A percentile compares a stretch with the other conserved stretches of the same genome.
These are phyloP conservation scores for Papilio polytes DNA, from an alignment of 1,140 invertebrate species.

Conservation along the genomic window DNA sequence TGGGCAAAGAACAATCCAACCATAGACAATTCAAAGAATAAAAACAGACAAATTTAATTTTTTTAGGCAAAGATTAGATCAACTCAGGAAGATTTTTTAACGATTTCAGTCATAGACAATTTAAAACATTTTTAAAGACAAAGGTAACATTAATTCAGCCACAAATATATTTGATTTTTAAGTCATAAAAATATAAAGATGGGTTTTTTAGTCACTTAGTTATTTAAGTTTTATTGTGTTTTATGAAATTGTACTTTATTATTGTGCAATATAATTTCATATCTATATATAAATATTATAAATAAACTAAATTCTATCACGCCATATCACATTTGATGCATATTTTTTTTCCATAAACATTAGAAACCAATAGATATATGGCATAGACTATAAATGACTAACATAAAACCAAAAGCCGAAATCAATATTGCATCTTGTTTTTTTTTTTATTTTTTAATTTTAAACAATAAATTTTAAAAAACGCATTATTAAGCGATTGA, in stretches of 20 bases:
- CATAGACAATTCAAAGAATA: neutral
- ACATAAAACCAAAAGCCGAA: neutral
- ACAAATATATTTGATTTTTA: neutral
- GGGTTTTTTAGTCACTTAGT: slow-evolving; percentile 21
- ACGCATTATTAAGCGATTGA: too few relatives aligned
- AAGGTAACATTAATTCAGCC: neutral
- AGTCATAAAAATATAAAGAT: neutral
- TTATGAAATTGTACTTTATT: slow-evolving; percentile 24
- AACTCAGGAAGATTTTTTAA: too few relatives aligned
- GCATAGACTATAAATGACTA: neutral
- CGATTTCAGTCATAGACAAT: too few relatives aligned
- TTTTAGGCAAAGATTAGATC: too few relatives aligned
- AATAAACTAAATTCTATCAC: neutral
- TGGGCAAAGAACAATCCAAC: neutral
- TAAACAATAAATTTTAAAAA: too few relatives aligned
- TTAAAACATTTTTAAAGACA: neutral
- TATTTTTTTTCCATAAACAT: neutral
- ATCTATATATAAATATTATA: neutral
- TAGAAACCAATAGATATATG: neutral
- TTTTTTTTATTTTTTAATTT: too few relatives aligned
- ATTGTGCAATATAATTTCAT: slow-evolving; percentile 14
- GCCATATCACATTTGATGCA: slow-evolving; percentile 1
- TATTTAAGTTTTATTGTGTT: neutral
- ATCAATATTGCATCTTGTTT: too few relatives aligned
- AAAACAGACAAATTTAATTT: too few relatives aligned